Percentiles rank a stretch among this genome's conserved stretches.
Evolutionary conservation across 2,888 invertebrate species (phyloP).

Genomic region (Agrochola circellaris): DNA sequence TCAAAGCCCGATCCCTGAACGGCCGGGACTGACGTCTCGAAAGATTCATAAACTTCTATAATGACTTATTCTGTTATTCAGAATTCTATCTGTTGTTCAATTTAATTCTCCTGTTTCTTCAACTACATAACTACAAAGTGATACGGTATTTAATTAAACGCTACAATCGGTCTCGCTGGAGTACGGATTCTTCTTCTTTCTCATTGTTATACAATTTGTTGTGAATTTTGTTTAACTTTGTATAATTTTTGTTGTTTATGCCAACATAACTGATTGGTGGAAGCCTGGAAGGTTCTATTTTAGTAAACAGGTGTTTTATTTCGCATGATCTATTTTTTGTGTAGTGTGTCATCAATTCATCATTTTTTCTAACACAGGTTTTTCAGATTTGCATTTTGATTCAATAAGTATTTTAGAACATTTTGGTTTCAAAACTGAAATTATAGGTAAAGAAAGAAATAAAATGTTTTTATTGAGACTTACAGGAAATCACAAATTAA

Average conservation of each 20-base stretch:
- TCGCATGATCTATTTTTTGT: too few species aligned
- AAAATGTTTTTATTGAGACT: too few species aligned
- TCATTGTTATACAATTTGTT: conserved; percentile 31
- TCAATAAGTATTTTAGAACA: too few species aligned
- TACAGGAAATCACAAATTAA: too few species aligned
- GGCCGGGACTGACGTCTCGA: background rate
- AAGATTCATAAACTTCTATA: conserved; percentile 22
- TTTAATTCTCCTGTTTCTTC: conserved; percentile 14
- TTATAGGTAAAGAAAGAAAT: too few species aligned
- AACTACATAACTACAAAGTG: conserved; percentile 34
- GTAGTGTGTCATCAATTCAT: too few species aligned
- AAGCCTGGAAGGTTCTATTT: conserved; percentile 5
- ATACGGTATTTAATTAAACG: conserved; percentile 43
- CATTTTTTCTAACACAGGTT: too few species aligned
- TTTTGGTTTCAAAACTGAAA: background rate
- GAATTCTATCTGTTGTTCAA: conserved; percentile 1
- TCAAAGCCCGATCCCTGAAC: background rate
- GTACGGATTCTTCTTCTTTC: conserved; percentile 18
- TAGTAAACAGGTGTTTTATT: too few species aligned
- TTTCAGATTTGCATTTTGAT: too few species aligned
- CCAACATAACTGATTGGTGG: conserved; percentile 11
- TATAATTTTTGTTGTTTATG: conserved; percentile 17
- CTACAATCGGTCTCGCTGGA: conserved; percentile 5
- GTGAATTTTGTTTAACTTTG: conserved; percentile 21
- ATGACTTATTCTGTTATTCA: conserved; percentile 12